These are phyloP conservation scores for Meriones psammophilus DNA, from an alignment of 2,797 vertebrate genomes.

Conservation along the genomic window DNA sequence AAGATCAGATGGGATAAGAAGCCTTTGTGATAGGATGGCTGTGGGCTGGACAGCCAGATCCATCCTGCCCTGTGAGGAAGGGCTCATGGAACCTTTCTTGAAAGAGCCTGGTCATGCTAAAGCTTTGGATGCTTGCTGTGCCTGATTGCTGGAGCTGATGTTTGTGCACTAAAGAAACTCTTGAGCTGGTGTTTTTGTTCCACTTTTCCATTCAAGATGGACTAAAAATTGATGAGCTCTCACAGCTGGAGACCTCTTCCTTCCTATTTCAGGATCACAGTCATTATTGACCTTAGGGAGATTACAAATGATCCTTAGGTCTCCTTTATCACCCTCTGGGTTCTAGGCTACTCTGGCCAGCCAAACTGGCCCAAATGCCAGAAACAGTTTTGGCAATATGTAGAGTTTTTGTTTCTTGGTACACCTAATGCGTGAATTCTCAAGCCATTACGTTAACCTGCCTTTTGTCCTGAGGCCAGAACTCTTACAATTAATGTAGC, in stretches of 20 bases:
- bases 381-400: background rate
- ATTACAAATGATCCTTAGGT: background rate
- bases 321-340: background rate
- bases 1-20: background rate
- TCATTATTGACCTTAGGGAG: background rate
- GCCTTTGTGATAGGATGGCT: background rate
- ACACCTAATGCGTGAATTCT: background rate
- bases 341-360: background rate
- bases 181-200: background rate
- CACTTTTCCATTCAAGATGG: slow-evolving; percentile 21
- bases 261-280: background rate
- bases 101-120: background rate
- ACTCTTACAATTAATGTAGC: slow-evolving; percentile 1
- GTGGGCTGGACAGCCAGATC: background rate
- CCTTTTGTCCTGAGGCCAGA: background rate
- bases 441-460: background rate
- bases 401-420: background rate
- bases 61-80: background rate
- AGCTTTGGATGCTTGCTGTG: background rate
- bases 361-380: background rate
- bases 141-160: background rate
- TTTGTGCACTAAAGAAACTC: background rate
- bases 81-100: background rate
- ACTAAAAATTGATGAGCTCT: background rate
- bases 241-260: background rate